Evolutionary conservation across 2,113 vertebrate species (phyloP).

Genomic region (Phyllostomus discolor): DNA sequence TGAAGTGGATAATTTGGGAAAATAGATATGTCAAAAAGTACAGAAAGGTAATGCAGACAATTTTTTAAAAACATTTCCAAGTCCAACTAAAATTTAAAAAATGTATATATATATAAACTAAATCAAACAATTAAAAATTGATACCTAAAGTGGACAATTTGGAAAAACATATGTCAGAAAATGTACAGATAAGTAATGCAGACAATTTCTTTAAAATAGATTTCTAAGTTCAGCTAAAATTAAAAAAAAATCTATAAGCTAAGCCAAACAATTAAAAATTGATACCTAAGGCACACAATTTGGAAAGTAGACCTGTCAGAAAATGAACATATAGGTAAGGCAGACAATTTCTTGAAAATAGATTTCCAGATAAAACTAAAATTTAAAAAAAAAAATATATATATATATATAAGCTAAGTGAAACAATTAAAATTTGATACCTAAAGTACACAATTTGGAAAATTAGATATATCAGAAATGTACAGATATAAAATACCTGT

Average conservation of each 20-base stretch:
- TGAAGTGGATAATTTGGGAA: background rate
- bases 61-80: conserved; percentile 47
- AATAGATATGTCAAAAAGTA: background rate
- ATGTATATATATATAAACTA: too few species aligned
- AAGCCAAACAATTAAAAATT: too few species aligned
- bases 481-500: too few species aligned
- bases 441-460: background rate
- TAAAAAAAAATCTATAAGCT: too few species aligned
- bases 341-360: conserved; percentile 20
- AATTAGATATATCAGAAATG: background rate
- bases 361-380: conserved; percentile 11
- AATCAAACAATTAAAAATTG: too few species aligned
- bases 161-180: background rate
- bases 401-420: background rate
- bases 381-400: too few species aligned
- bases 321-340: background rate
- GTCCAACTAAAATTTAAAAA: background rate
- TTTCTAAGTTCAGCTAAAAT: conserved; percentile 1
- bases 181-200: background rate
- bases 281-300: too few species aligned
- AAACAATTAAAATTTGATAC: background rate
- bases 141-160: too few species aligned
- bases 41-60: background rate
- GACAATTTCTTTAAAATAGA: conserved; percentile 22
- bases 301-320: background rate